phyloP scores from a whole-genome alignment of 2,888 invertebrate genomes.

The Melieria omissa region DNA sequence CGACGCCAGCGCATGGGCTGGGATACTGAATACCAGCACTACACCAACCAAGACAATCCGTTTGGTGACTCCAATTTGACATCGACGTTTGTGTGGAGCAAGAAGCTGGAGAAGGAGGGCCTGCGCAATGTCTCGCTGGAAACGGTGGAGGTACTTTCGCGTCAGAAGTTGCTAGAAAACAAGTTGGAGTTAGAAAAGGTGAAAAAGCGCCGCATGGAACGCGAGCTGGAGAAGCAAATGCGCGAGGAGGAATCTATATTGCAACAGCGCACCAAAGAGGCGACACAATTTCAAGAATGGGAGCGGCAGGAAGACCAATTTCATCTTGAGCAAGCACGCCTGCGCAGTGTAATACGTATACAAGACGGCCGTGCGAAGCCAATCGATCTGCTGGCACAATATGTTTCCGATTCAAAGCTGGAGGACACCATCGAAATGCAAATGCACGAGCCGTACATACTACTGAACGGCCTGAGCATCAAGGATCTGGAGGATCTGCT shows the following conservation, averaged over 20 bases:
- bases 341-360: slow-evolving; percentile 94
- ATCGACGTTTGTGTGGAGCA: slow-evolving; percentile 96
- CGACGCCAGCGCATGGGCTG: slow-evolving; percentile 95
- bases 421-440: slow-evolving; percentile 97
- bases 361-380: slow-evolving; percentile 97
- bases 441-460: slow-evolving; percentile 98
- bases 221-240: slow-evolving; percentile 86
- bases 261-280: slow-evolving; percentile 88
- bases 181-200: slow-evolving; percentile 93
- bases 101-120: slow-evolving; percentile 95
- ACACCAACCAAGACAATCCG: slow-evolving; percentile 98
- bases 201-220: slow-evolving; percentile 88
- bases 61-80: slow-evolving; percentile 97
- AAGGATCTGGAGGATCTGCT: slow-evolving; percentile 95
- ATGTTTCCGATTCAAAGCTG: slow-evolving; percentile 89
- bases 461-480: slow-evolving; percentile 88
- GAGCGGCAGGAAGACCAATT: slow-evolving; percentile 97
- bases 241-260: slow-evolving; percentile 85
- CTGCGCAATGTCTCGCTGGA: slow-evolving; percentile 79
- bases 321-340: slow-evolving; percentile 94
- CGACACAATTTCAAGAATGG: slow-evolving; percentile 93
- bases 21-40: slow-evolving; percentile 96
- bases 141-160: slow-evolving; percentile 83
- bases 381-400: slow-evolving; percentile 96
- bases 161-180: slow-evolving; percentile 91